Evolutionary conservation across 2,888 invertebrate species (phyloP), one percentile per base, ranked within the genome.

Genomic region (Agrypnus murinus): DNA sequence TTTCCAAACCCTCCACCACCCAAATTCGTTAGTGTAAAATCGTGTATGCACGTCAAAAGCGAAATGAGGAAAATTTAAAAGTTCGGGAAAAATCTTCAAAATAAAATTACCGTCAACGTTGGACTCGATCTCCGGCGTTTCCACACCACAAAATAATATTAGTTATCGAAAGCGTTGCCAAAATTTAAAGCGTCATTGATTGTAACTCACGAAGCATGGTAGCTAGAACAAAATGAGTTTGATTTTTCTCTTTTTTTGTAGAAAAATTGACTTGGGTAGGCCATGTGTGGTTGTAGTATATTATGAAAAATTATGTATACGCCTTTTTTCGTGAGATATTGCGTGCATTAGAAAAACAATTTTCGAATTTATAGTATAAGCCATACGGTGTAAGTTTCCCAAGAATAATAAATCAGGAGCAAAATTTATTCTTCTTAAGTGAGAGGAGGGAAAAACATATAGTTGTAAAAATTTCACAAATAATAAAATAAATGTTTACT

Each of bases 1-100:
- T 25, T 25, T 25, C 3, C 2, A 25, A 25, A 25, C 25, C 25
- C n/a, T n/a, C n/a, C n/a, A n/a, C n/a, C n/a, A 36, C 53, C 17
- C 55, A 55, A 55, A 55, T 55, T 55, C 36, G 55, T 55, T 55
- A 55, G 55, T 17, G 34, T 8, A 55, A 55, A 34, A 36, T 55
- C 36, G 55, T 36, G 36, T 55, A 55, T 36, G 55, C 36, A 36
- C 36, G 38, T n/a, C 55, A 55, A 55, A 40, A 55, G 36, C 34
- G 55, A 55, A 55, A 55, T 55, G 55, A 36, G 55, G 55, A 36
- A 55, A 55, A 55, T 55, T 36, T 55, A 10, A 55, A 55, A 36
- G 53, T 55, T 36, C 17, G 15, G 55, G 19, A 55, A 55, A 55
- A 55, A 55, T 12, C 55, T 34, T 17, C 17, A 15, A 55, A 55